Evolutionary conservation across 2,888 invertebrate species (phyloP).

Genomic region (Tribolium freemani): DNA sequence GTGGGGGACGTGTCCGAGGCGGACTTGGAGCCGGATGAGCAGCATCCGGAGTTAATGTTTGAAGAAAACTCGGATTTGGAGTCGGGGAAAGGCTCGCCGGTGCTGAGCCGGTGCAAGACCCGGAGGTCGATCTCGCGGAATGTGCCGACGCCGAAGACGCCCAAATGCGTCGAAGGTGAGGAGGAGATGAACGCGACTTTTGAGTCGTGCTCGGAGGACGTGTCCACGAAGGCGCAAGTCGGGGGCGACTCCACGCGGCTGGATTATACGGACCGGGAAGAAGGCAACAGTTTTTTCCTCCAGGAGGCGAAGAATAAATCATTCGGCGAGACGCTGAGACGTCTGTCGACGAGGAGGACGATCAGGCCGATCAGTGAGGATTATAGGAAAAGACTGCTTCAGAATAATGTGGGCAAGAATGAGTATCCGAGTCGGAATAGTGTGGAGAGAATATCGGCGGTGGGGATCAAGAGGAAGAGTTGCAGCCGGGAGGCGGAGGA

Average conservation of each 20-base stretch:
- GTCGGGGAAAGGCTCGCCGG: slow-evolving; percentile 60
- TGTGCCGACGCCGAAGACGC: slow-evolving; percentile 65
- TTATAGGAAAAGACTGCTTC: slow-evolving; percentile 47
- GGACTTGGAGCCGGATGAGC: slow-evolving; percentile 59
- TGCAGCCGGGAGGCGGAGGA: slow-evolving; percentile 57
- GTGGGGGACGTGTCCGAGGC: slow-evolving; percentile 22
- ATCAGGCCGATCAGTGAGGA: slow-evolving; percentile 54
- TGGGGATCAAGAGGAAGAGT: slow-evolving; percentile 59
- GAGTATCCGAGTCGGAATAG: slow-evolving; percentile 44
- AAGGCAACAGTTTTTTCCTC: slow-evolving; percentile 51
- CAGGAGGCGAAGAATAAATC: slow-evolving; percentile 54
- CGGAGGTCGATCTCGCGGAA: slow-evolving; percentile 64
- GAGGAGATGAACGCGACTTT: slow-evolving; percentile 24
- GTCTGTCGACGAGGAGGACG: slow-evolving; percentile 54
- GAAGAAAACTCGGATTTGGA: slow-evolving; percentile 63
- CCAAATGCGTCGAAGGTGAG: slow-evolving; percentile 52
- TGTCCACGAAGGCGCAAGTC: slow-evolving; percentile 59
- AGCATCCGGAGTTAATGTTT: slow-evolving; percentile 62
- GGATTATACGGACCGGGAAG: slow-evolving; percentile 52
- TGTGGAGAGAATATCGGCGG: slow-evolving; percentile 52
- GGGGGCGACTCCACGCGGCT: slow-evolving; percentile 61
- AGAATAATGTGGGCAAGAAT: slow-evolving; percentile 41
- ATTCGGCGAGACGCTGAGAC: slow-evolving; percentile 56
- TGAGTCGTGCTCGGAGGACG: slow-evolving; percentile 47
- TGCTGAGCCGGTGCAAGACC: slow-evolving; percentile 58